These are phyloP conservation scores for Hyles euphorbiae DNA, from an alignment of 1,140 invertebrate species.

Conservation along the genomic window DNA sequence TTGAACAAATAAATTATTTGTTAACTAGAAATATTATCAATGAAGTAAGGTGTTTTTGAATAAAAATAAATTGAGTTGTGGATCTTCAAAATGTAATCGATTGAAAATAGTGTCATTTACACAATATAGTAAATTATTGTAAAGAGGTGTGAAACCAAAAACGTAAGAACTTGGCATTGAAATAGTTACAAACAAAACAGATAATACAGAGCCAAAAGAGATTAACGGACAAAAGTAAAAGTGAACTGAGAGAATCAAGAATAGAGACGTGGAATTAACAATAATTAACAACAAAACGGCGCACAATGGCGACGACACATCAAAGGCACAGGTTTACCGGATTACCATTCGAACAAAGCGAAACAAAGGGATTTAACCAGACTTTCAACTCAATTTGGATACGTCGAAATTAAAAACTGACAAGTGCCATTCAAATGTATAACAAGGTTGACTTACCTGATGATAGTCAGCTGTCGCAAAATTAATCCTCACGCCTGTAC, in stretches of 20 bases:
- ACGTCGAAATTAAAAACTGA: conserved; percentile 34
- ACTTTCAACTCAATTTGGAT: conserved; percentile 29
- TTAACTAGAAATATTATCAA: too few relatives aligned
- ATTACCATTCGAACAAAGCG: conserved; percentile 36
- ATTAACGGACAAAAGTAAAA: conserved; percentile 13
- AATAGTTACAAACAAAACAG: too few relatives aligned
- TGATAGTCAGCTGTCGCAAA: conserved; percentile 28
- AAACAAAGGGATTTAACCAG: conserved; percentile 43
- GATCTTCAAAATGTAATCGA: too few relatives aligned
- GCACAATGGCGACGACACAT: conserved; percentile 16
- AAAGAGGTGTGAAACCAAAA: too few relatives aligned
- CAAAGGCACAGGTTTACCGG: conserved; percentile 29
- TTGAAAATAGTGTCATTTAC: too few relatives aligned
- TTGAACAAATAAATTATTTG: too few relatives aligned
- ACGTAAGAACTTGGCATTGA: too few relatives aligned
- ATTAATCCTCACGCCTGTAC: conserved; percentile 39
- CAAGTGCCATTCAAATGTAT: conserved; percentile 50
- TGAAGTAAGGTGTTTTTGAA: too few relatives aligned
- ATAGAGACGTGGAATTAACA: conserved; percentile 23
- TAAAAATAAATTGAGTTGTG: too few relatives aligned
- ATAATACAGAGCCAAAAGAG: conserved; percentile 9
- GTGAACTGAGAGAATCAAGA: neutral
- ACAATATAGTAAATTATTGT: too few relatives aligned
- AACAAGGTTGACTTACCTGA: conserved; percentile 52
- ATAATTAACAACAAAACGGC: conserved; percentile 27